Base-by-base conservation (phyloP, 2,888 invertebrate species). In the Iselma pallidipennis region DNA sequence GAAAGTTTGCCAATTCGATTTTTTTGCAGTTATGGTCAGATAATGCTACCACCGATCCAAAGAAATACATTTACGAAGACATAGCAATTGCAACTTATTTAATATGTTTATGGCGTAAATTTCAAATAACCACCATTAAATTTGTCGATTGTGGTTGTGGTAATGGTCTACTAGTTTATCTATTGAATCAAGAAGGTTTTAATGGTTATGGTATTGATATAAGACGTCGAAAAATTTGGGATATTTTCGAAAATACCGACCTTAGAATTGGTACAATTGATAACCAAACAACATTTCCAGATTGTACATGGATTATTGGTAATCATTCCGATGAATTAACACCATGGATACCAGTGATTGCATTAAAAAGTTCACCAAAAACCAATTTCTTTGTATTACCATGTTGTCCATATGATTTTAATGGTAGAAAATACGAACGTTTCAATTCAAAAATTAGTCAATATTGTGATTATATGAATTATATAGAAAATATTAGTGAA, bases 271-370 rank as follows among this genome's bases (percentile, higher is more conserved):
- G 80, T 72, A 85, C 88, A 2, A 85, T 95, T 57, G 85, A 86
- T 9, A 86, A 89, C 65, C 78, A 85, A 54, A 85, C 85, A 64
- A 76, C 87, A 48, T 94, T 91, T 74, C 87, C 90, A 7, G 86
- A 89, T n/a, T 86, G 85, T 26, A 92, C 95, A 76, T 97, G 97
- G 96, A 83, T 99, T 54, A 96, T 99, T 78, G 99, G 98, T 55
- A 99, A 99, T 82, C 99, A 99, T 84, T 96, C 97, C 12, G 99
- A 99, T 84, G 98, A 99, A 80, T 82, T 99, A n/a, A 98, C 98
- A 7, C 97, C 98, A 1, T 99, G 98, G 98, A 90, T 99, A 73
- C 96, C 98, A 19, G 90, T 98, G 0, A 89, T 98, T 72, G 91
- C 98, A 25, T 88, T 94, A 0, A 85, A 86, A 59, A 91, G 91